A percentile compares a stretch with the other conserved stretches of the same genome.
These are phyloP conservation scores for Pagrus major DNA, from an alignment of 2,113 vertebrate genomes.

Conservation along the genomic window DNA sequence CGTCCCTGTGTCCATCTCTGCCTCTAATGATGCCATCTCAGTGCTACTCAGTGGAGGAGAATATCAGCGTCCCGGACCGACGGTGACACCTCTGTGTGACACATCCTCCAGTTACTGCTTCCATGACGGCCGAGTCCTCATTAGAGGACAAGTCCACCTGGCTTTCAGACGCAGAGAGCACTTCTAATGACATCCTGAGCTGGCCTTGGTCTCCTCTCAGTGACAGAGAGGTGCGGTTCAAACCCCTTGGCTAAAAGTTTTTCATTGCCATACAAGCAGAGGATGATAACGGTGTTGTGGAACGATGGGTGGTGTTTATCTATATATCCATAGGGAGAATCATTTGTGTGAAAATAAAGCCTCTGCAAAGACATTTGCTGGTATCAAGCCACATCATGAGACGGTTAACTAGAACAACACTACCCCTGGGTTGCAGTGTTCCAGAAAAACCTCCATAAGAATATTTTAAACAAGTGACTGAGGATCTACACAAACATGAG, in stretches of 20 bases:
- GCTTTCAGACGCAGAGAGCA: slow-evolving; percentile 65
- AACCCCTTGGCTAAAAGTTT: slow-evolving; percentile 45
- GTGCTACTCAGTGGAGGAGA: slow-evolving; percentile 49
- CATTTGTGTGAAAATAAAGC: slow-evolving; percentile 20
- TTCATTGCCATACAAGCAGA: slow-evolving; percentile 49
- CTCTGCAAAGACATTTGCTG: slow-evolving; percentile 3
- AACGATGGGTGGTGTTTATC: slow-evolving; percentile 55
- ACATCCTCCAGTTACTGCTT: slow-evolving; percentile 67
- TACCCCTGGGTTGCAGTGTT: background rate
- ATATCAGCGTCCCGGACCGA: slow-evolving; percentile 63
- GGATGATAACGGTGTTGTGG: slow-evolving; percentile 57
- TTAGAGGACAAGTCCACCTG: slow-evolving; percentile 80
- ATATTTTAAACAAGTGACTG: slow-evolving; percentile 2
- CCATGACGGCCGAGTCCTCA: slow-evolving; percentile 77
- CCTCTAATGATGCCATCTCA: slow-evolving; percentile 77
- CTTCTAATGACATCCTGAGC: slow-evolving; percentile 79
- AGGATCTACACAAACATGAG: slow-evolving; percentile 15
- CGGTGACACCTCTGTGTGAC: slow-evolving; percentile 65
- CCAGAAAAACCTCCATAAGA: background rate
- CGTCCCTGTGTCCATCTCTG: slow-evolving; percentile 28
- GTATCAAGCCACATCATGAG: slow-evolving; percentile 2
- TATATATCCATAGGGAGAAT: slow-evolving; percentile 26
- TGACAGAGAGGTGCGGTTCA: slow-evolving; percentile 65
- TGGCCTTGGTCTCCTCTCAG: slow-evolving; percentile 56
- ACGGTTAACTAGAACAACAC: slow-evolving; percentile 13